These are phyloP conservation scores for Brachyptera risi DNA, from an alignment of 2,888 invertebrate genomes.

Conservation along the genomic window DNA sequence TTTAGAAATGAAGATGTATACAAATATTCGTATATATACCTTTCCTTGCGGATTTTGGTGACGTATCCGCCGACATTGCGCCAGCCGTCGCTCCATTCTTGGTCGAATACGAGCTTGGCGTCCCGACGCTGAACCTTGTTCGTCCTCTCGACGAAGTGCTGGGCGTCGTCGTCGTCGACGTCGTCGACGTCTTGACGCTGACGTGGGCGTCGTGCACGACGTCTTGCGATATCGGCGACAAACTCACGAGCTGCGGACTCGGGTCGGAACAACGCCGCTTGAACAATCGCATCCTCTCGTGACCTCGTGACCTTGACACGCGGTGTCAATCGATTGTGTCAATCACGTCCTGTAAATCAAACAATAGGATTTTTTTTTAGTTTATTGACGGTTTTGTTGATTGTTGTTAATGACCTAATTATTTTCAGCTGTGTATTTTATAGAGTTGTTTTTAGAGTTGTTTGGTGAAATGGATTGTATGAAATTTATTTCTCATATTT, in stretches of 20 bases:
- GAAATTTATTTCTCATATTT: too few relatives aligned
- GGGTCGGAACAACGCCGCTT: conserved; percentile 53
- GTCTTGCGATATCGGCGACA: conserved; percentile 43
- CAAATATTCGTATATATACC: too few relatives aligned
- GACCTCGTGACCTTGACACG: too few relatives aligned
- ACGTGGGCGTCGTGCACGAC: conserved; percentile 40
- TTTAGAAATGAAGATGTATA: too few relatives aligned
- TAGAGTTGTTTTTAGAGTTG: too few relatives aligned
- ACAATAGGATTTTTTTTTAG: too few relatives aligned
- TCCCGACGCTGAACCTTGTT: background rate
- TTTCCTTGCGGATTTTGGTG: conserved; percentile 42
- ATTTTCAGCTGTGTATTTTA: too few relatives aligned
- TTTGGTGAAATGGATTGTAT: too few relatives aligned
- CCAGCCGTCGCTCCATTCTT: background rate
- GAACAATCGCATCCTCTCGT: conserved; percentile 49
- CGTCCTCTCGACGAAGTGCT: background rate
- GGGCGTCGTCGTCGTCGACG: conserved; percentile 34
- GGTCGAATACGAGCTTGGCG: background rate
- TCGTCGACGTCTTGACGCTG: conserved; percentile 35
- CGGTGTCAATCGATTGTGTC: too few relatives aligned
- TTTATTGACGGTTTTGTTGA: too few relatives aligned
- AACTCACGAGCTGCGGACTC: conserved; percentile 54
- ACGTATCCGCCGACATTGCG: conserved; percentile 30
- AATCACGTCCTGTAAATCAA: too few relatives aligned
- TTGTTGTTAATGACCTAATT: too few relatives aligned